A percentile compares a stretch with the other conserved stretches of the same genome.
phyloP scores from a whole-genome alignment of 1,140 invertebrate species.

The Leptinotarsa undecemlineata region DNA sequence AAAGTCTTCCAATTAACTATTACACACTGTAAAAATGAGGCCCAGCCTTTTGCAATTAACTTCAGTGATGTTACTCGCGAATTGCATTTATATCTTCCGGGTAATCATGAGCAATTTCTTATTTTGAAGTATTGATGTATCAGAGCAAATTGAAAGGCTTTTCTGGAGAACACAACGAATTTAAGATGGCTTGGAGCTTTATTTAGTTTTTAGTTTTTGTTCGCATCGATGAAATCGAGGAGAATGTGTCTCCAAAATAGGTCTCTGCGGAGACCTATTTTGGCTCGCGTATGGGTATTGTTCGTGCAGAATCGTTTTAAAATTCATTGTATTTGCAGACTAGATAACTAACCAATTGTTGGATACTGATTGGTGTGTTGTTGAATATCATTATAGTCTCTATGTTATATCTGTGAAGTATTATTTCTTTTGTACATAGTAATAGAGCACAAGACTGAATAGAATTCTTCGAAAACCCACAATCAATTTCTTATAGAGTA shows the following conservation, averaged over 20 bases:
- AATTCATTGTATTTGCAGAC: background rate
- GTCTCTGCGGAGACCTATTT: background rate
- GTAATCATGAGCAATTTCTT: slow-evolving; percentile 35
- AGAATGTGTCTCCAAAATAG: no score
- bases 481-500: no score
- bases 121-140: slow-evolving; percentile 36
- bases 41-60: slow-evolving; percentile 41
- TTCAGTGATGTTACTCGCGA: slow-evolving; percentile 34
- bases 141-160: slow-evolving; percentile 30
- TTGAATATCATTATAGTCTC: background rate
- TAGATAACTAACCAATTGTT: background rate
- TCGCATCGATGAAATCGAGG: background rate
- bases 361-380: background rate
- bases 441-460: no score
- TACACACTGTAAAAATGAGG: slow-evolving; percentile 30
- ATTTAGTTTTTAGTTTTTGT: slow-evolving; percentile 1
- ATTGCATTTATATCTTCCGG: slow-evolving; percentile 36
- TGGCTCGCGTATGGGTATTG: slow-evolving; percentile 7
- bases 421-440: no score
- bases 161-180: background rate
- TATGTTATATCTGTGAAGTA: background rate
- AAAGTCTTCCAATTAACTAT: slow-evolving; percentile 31
- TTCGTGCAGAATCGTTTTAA: background rate
- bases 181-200: background rate
- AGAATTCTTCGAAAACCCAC: no score